Conservation (phyloP, 2,797 vertebrate genomes). For the Momotus momota region DNA sequence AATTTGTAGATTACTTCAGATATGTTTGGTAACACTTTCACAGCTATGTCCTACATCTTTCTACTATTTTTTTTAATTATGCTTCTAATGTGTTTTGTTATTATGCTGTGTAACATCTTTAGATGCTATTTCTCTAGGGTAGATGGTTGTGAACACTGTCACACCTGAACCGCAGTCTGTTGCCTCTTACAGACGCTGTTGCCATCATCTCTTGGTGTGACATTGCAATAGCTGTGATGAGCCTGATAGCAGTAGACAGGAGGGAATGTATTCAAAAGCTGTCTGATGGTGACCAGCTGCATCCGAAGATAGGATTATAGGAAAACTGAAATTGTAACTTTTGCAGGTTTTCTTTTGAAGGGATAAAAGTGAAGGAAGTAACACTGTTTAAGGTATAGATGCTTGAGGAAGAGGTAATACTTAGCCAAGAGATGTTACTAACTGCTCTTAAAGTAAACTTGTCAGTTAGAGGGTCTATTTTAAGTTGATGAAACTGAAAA, state of each 20-base stretch:
- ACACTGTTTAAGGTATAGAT: not conserved
- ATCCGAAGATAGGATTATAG: not conserved
- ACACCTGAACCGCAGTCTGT: not conserved
- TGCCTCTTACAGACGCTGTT: not conserved
- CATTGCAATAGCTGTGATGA: not conserved
- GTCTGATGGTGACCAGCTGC: not conserved
- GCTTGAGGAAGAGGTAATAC: not conserved
- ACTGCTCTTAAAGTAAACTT: not conserved
- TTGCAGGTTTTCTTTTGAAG: not conserved
- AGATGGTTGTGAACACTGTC: not conserved
- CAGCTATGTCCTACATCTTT: not conserved
- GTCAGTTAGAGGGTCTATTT: not conserved
- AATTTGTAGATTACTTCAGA: not conserved
- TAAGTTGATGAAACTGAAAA: conserved; percentile 36
- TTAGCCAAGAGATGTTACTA: not conserved
- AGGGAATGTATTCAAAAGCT: not conserved
- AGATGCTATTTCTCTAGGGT: not conserved
- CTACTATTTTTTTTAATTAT: not conserved
- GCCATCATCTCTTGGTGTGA: not conserved
- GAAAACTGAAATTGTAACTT: not conserved
- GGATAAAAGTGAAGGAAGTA: not conserved
- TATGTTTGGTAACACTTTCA: not conserved
- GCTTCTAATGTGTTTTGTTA: not conserved
- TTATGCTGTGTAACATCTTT: not conserved
- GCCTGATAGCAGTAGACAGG: not conserved